Conservation (phyloP, 2,113 vertebrate genomes). For the Pollimyrus isidori region DNA sequence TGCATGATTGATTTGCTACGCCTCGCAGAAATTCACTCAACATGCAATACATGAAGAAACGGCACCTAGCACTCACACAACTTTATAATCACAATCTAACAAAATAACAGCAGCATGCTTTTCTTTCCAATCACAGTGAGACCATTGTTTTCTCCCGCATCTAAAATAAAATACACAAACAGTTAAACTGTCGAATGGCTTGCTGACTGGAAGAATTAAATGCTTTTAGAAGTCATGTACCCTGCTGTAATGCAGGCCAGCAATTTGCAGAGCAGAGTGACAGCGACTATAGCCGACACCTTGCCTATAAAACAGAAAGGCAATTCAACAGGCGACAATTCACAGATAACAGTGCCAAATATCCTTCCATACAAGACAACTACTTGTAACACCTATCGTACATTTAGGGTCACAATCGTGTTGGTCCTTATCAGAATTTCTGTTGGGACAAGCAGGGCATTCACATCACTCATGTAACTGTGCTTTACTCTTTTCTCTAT, state of each 20-base stretch:
- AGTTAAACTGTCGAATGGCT: not conserved
- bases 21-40: not conserved
- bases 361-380: not conserved
- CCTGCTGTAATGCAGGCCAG: not conserved
- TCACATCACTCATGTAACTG: not conserved
- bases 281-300: not conserved
- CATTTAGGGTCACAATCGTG: not conserved
- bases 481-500: not conserved
- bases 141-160: not conserved
- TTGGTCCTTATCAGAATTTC: not conserved
- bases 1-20: not conserved
- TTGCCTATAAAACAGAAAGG: not conserved
- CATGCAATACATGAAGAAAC: not conserved
- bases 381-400: not conserved
- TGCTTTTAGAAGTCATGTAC: not conserved
- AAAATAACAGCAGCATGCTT: not conserved
- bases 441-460: not conserved
- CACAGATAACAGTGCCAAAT: not conserved
- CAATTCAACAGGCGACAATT: not conserved
- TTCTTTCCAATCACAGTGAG: not conserved
- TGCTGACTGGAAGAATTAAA: not conserved
- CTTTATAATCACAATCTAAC: not conserved
- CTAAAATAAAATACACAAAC: not conserved
- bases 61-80: not conserved
- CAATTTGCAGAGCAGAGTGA: not conserved